Conservation (phyloP, 2,113 vertebrate genomes). For the Leptodactylus fuscus region DNA sequence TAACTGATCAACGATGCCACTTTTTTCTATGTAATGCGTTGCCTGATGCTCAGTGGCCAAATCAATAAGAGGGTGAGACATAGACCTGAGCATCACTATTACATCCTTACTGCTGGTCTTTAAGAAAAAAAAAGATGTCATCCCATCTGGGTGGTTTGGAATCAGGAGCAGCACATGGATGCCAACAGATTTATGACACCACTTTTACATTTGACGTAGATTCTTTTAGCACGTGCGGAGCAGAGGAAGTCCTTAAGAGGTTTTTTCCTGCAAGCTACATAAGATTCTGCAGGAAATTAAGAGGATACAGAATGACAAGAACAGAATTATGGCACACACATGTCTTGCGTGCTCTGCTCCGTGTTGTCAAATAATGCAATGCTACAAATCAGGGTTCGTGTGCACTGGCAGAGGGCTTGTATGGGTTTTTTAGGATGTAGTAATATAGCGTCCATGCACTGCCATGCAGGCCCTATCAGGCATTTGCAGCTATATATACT, state of each 20-base stretch:
- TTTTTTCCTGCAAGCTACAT: slow-evolving; percentile 11
- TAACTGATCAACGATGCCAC: too few relatives aligned
- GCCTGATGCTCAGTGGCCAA: too few relatives aligned
- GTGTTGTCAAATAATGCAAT: not conserved
- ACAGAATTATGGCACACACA: not conserved
- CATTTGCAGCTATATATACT: too few relatives aligned
- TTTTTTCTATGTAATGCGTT: too few relatives aligned
- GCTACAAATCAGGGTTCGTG: not conserved
- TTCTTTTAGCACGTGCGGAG: not conserved
- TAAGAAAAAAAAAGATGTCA: not conserved
- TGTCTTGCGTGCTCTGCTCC: not conserved
- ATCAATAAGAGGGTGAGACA: too few relatives aligned
- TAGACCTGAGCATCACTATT: too few relatives aligned
- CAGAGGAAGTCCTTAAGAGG: not conserved
- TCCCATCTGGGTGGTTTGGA: not conserved
- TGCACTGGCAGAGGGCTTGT: too few relatives aligned
- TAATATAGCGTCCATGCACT: too few relatives aligned
- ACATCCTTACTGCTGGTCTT: too few relatives aligned
- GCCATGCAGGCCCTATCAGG: too few relatives aligned
- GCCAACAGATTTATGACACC: slow-evolving; percentile 11
- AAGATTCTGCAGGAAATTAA: not conserved
- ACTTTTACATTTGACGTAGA: not conserved
- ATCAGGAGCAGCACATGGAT: not conserved
- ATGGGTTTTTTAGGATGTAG: too few relatives aligned
- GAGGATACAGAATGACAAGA: not conserved